phyloP scores from a whole-genome alignment of 2,113 vertebrate genomes.

The Melospiza melodia region DNA sequence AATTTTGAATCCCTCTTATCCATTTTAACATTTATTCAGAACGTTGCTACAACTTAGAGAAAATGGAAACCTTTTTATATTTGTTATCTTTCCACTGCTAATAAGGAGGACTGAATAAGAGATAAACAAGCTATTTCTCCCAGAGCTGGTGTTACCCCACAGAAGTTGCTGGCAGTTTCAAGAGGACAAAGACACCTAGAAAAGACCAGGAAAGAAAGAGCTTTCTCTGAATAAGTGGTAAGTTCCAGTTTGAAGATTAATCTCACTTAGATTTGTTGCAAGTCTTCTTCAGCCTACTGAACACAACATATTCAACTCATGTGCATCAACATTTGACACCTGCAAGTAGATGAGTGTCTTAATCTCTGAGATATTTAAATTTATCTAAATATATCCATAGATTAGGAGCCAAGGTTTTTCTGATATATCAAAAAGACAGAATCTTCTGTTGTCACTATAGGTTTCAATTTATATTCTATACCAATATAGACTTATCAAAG shows the following conservation, averaged over 20 bases:
- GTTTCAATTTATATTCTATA: neutral
- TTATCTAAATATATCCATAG: neutral
- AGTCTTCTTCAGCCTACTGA: neutral
- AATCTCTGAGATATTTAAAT: neutral
- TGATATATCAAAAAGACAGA: neutral
- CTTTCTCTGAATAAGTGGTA: neutral
- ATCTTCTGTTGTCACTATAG: neutral
- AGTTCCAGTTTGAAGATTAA: neutral
- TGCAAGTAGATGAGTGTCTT: neutral
- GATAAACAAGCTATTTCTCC: neutral
- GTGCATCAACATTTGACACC: neutral
- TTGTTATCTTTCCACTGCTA: neutral
- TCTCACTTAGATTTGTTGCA: neutral
- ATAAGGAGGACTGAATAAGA: neutral
- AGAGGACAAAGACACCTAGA: neutral
- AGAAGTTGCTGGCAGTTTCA: neutral
- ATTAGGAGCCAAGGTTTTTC: neutral
- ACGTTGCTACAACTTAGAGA: neutral
- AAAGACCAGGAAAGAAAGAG: neutral
- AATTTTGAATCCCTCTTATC: neutral
- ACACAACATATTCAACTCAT: neutral
- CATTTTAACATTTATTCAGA: neutral
- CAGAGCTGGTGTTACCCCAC: neutral
- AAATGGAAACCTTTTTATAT: neutral
- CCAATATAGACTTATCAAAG: neutral